Evolutionary conservation across 1,140 invertebrate species (phyloP), one percentile per base, ranked within the genome.

Genomic region (Saccostrea echinata): DNA sequence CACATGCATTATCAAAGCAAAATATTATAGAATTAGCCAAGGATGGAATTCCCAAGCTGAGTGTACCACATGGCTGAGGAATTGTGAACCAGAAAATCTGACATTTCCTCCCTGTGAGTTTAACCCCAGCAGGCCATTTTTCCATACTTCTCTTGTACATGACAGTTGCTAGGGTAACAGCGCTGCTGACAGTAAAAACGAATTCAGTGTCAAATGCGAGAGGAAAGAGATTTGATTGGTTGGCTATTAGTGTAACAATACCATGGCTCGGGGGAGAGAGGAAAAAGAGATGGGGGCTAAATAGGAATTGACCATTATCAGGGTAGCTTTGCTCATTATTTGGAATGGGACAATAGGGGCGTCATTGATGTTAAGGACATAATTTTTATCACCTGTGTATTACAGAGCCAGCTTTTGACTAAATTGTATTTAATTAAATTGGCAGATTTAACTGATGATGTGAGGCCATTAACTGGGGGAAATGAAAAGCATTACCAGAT

Each of bases 61-160:
- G 27, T 18, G 27, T 30, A 76, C 16, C 68, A 30, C 68, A 30
- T 61, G 55, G 55, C 55, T 21, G 55, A 61, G 43, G 43, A 61
- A 61, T 61, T 61, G 18, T 61, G 55, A 61, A 18, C n/a, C n/a
- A 8, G 55, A 61, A 61, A 61, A 61, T 61, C 18, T 61, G 55
- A 61, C 68, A 30, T 30, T 76, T 33, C 30, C 68, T 76, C 68
- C 33, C 24, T 76, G 27, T 11, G 27, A 24, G 4, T 6, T 76
- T 35, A 33, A 76, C 24, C 68, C 30, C 68, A 76, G 68, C 68
- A 76, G 68, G 68, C 68, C 68, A 76, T 30, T 76, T 76, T 16
- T 76, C 27, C 68, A 76, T 76, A 76, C 68, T 76, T 76, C 68
- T 76, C 24, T 33, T 76, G 68, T 30, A 76, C 68, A 76, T 76